phyloP scores from a whole-genome alignment of 2,113 vertebrate genomes.

The Fulica atra region DNA sequence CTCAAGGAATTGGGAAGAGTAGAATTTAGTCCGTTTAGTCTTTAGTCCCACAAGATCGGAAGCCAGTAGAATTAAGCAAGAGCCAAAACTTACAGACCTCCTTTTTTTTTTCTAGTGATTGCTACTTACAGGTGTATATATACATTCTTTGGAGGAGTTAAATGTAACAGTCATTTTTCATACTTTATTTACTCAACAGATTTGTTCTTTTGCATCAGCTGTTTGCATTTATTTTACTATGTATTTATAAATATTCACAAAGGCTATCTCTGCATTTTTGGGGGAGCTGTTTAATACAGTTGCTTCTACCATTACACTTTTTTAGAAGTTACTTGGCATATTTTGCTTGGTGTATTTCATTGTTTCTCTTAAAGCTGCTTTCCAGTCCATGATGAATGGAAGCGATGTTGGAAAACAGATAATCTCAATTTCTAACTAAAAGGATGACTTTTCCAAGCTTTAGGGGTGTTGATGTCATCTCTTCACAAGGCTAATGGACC shows the following conservation, averaged over 20 bases:
- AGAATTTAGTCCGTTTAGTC: neutral
- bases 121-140: neutral
- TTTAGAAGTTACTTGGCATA: neutral
- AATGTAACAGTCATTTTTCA: neutral
- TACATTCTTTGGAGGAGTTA: neutral
- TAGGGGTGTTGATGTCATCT: no score
- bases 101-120: neutral
- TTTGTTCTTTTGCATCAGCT: neutral
- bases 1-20: neutral
- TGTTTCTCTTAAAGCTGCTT: conserved; percentile 84
- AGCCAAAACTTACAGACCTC: neutral
- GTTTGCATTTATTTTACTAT: neutral
- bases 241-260: neutral
- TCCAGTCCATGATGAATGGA: conserved; percentile 95
- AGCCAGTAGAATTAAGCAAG: neutral
- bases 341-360: neutral
- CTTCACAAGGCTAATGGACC: no score
- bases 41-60: neutral
- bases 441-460: neutral
- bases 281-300: neutral
- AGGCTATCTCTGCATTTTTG: neutral
- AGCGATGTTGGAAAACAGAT: conserved; percentile 95
- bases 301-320: neutral
- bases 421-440: conserved; percentile 83
- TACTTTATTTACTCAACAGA: neutral